Conservation (phyloP, 2,113 vertebrate species). For the Etheostoma spectabile region DNA sequence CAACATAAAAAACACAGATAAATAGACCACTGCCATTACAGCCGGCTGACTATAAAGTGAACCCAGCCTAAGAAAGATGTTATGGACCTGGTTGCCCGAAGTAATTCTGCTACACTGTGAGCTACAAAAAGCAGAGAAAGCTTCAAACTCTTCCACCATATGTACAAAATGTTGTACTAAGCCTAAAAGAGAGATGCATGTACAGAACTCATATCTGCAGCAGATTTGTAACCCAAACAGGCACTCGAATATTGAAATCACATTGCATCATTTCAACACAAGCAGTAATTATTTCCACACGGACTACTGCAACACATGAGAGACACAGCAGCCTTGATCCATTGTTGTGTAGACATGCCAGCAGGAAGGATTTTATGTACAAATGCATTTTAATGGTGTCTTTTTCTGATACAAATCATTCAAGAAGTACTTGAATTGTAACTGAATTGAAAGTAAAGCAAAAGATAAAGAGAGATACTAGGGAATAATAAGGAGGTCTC, state of each 20-base stretch:
- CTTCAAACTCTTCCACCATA: slow-evolving; percentile 5
- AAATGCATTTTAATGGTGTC: slow-evolving; percentile 24
- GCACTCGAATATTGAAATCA: slow-evolving; percentile 25
- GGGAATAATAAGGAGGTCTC: not conserved
- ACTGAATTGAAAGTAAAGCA: not conserved
- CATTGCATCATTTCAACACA: not conserved
- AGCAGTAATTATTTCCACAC: slow-evolving; percentile 38
- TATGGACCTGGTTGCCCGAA: slow-evolving; percentile 7
- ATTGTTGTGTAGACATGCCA: not conserved
- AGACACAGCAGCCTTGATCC: not conserved
- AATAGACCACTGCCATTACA: not conserved
- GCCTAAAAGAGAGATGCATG: not conserved
- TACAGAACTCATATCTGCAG: not conserved
- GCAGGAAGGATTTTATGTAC: not conserved
- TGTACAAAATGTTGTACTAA: slow-evolving; percentile 1
- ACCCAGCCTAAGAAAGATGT: slow-evolving; percentile 7
- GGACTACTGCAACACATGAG: slow-evolving; percentile 7
- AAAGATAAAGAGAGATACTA: not conserved
- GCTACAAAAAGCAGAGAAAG: slow-evolving; percentile 18
- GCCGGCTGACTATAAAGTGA: not conserved
- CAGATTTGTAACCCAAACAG: slow-evolving; percentile 27
- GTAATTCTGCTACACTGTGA: slow-evolving; percentile 8
- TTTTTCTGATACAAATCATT: slow-evolving; percentile 16
- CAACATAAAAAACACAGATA: not conserved
- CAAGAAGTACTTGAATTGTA: slow-evolving; percentile 20